Base-by-base conservation (phyloP, 1,140 invertebrate genomes). In the Schlechtendalia chinensis region DNA sequence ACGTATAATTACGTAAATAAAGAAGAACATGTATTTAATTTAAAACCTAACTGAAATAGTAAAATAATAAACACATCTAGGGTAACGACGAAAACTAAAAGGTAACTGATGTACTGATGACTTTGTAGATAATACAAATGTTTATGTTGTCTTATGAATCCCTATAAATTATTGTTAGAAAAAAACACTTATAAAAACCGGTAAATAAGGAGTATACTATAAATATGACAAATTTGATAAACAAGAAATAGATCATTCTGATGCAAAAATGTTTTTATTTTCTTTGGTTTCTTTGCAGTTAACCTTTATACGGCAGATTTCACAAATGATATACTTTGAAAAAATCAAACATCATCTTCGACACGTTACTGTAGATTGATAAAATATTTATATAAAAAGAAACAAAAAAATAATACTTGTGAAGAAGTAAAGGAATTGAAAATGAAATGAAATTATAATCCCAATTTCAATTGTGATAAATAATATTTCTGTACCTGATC, bases 341-440 rank as follows among this genome's bases (percentile, higher is more conserved):
- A 84, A 82, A 87, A 86, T 83, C 63, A 81, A 69, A 82, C 63
- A 79, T 82, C 85, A 79, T 86, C 84, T 32, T 86, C 84, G 11
- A 81, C 84, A 27, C 71, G 83, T 61, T 86, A 83, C 83, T 86
- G 85, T 81, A 81, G 84, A 39, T 84, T 83, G 16, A 84, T 86
- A 17, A 75, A 82, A 82, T 82, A 86, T 67, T 69, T 83, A 81
- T 84, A 84, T 83, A 29, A 83, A 24, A 84, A 84, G 84, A 82
- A 82, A n/a, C n/a, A 82, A 29, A 61, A 61, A 29, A 14, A 61
- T 29, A 61, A 61, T 61, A 29, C 24, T 61, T 29, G 59, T 16
- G 14, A 29, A 61, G 59, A 61, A 11, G 83, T 80, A 19, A 81
- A 84, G 77, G 75, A 61, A 84, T 83, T 75, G 77, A 82, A 17